Percentiles rank a stretch among this genome's conserved stretches.
phyloP scores from a whole-genome alignment of 2,797 vertebrate species.

The Iguana delicatissima region DNA sequence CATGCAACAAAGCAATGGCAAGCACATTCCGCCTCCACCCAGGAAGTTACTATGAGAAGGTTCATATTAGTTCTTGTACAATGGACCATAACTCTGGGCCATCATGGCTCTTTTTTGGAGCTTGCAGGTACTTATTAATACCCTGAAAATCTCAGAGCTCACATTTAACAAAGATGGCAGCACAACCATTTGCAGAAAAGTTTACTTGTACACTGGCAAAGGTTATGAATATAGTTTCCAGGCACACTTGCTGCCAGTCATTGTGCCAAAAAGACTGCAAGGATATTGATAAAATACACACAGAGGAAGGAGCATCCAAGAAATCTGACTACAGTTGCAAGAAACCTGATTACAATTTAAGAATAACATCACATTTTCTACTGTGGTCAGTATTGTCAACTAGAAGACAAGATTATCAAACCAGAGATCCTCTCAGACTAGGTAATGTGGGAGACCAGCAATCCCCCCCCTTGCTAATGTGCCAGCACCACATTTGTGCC shows the following conservation, averaged over 20 bases:
- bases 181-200: neutral
- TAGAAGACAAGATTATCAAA: neutral
- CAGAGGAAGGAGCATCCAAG: neutral
- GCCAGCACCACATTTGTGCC: too few relatives aligned
- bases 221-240: neutral
- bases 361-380: rapidly evolving
- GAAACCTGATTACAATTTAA: too few relatives aligned
- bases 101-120: neutral
- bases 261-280: neutral
- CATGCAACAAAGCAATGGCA: neutral
- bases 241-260: neutral
- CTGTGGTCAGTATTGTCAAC: neutral
- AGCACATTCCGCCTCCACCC: neutral
- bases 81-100: neutral
- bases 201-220: neutral
- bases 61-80: neutral
- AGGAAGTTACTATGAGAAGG: neutral
- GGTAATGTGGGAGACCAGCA: too few relatives aligned
- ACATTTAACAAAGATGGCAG: neutral
- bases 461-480: too few relatives aligned
- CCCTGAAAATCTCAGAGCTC: neutral
- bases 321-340: neutral
- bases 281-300: neutral
- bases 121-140: neutral
- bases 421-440: neutral